Base-by-base conservation (phyloP, 2,113 vertebrate species). In the Ploceus nigricollis region DNA sequence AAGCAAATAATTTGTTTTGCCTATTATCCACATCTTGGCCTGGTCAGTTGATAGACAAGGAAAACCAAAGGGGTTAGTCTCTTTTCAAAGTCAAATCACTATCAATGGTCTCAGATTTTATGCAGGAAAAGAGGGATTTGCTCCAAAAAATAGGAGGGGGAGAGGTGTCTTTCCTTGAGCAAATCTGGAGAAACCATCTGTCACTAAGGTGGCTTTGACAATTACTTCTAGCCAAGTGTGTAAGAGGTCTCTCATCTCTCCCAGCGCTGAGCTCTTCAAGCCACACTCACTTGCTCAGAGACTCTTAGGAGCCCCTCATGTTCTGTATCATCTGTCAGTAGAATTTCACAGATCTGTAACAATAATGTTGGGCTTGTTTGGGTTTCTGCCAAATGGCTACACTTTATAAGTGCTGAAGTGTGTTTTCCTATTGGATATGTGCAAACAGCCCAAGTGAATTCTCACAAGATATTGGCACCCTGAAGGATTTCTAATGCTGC, bases 181-280 rank as follows among this genome's bases (percentile, higher is more conserved):
- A 61, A 28, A 25, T 39, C 37, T 85, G 33, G 30, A 25, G 23
- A 64, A 72, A 24, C 27, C 4, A 2, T 40, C 50, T 2, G 0
- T 65, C n/a, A 12, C 40, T 65, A 57, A 77, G 53, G 10, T 3
- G 11, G 13, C 47, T 79, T 76, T 6, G 2, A 35, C 37, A 27
- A n/a, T n/a, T 7, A 1, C 8, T 58, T 37, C 13, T 23, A 7
- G 14, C 31, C 31, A 11, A 7, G 21, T 15, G 1, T 40, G 5
- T 9, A 1, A 42, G 24, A 64, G 44, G 22, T 69, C 14, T 76
- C 37, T 86, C 6, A 6, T n/a, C 22, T 14, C 7, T 57, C 28
- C 31, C 42, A n/a, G 17, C 50, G 53, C 68, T 30, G 54, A 83
- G 42, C 37, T 35, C 37, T 50, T 80, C 22, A 25, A 50, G 14